phyloP scores from a whole-genome alignment of 2,797 vertebrate genomes.

The Argentina silus region DNA sequence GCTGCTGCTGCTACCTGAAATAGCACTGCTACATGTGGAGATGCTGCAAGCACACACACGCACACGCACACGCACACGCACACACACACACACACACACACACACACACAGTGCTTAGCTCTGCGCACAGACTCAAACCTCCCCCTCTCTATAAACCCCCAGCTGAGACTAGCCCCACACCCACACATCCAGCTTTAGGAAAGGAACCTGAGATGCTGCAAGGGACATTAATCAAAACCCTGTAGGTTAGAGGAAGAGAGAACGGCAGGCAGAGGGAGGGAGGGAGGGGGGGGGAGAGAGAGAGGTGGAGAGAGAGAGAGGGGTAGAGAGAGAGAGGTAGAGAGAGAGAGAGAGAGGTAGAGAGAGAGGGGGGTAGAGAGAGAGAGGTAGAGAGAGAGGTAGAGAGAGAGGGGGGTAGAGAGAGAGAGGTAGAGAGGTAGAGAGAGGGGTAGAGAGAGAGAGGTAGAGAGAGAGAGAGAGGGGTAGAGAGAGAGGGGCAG shows the following conservation, averaged over 20 bases:
- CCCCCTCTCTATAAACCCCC: neutral
- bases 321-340: neutral
- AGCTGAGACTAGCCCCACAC: neutral
- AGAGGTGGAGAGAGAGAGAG: neutral
- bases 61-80: neutral
- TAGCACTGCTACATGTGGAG: slow-evolving; percentile 34
- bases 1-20: slow-evolving; percentile 31
- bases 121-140: slow-evolving; percentile 3
- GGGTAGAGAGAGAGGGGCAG: too few relatives aligned
- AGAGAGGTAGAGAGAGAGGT: neutral
- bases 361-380: neutral
- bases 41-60: neutral
- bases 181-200: neutral
- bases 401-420: neutral
- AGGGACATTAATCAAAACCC: slow-evolving; percentile 9
- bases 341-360: neutral
- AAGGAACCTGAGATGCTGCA: neutral
- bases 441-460: neutral
- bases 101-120: slow-evolving; percentile 14
- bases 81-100: neutral
- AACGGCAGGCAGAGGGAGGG: neutral
- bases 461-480: neutral
- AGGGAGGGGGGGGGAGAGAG: neutral
- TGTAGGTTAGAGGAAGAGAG: neutral
- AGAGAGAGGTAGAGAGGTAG: too few relatives aligned